These are phyloP conservation scores for Prunella strophiata DNA, from an alignment of 2,797 vertebrate species.

Conservation along the genomic window DNA sequence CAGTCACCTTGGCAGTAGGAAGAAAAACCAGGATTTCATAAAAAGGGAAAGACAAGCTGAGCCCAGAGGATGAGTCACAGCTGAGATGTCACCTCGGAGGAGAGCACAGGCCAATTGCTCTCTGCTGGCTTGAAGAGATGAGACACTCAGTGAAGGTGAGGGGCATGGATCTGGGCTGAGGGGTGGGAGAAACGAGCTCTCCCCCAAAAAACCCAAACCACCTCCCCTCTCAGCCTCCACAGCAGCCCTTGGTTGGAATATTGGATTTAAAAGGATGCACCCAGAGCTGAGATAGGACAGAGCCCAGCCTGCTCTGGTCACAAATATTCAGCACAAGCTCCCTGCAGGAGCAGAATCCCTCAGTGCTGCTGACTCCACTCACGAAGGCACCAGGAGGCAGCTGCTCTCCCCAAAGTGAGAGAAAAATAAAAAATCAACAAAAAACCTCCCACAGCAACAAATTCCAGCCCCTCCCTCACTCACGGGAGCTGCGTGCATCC, in stretches of 20 bases:
- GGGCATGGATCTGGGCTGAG: background rate
- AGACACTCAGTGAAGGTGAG: background rate
- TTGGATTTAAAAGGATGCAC: background rate
- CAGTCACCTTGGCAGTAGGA: background rate
- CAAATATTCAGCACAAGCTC: rapidly evolving
- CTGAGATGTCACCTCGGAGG: background rate
- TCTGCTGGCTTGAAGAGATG: background rate
- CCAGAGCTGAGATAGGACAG: rapidly evolving
- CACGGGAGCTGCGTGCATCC: background rate
- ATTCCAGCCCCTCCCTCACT: background rate
- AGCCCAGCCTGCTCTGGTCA: background rate
- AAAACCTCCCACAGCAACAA: background rate
- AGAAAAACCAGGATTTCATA: background rate
- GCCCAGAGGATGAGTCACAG: slow-evolving; percentile 24
- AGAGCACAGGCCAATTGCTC: background rate
- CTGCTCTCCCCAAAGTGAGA: background rate
- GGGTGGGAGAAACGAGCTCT: background rate
- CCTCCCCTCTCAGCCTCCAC: background rate
- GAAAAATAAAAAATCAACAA: background rate
- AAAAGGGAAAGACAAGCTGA: background rate
- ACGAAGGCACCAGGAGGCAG: background rate
- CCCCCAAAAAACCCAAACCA: rapidly evolving
- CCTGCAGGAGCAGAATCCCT: background rate
- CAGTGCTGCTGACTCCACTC: background rate
- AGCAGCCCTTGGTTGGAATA: rapidly evolving